These are phyloP conservation scores for Macrobrachium nipponense DNA, from an alignment of 1,140 invertebrate genomes.

Conservation along the genomic window DNA sequence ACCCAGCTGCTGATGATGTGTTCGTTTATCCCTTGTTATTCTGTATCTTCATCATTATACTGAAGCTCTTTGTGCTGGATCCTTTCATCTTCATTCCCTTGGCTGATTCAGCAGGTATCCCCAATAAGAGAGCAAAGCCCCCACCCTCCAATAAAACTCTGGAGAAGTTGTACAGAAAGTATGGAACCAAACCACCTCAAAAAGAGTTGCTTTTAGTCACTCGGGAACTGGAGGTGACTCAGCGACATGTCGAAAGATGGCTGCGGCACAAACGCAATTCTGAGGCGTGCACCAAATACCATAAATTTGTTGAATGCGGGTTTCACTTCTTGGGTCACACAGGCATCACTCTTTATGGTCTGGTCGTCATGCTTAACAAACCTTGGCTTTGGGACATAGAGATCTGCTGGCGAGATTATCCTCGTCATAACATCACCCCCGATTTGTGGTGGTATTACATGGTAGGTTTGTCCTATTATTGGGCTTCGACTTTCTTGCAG, in stretches of 20 bases:
- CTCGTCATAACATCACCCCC: slow-evolving; percentile 66
- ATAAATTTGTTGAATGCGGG: slow-evolving; percentile 55
- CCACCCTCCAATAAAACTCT: slow-evolving; percentile 21
- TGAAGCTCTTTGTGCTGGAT: slow-evolving; percentile 18
- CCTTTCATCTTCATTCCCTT: slow-evolving; percentile 34
- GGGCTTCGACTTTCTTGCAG: slow-evolving; percentile 67
- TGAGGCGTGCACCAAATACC: slow-evolving; percentile 5
- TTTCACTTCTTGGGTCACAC: slow-evolving; percentile 89
- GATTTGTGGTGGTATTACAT: slow-evolving; percentile 75
- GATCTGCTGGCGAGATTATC: slow-evolving; percentile 84
- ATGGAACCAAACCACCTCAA: slow-evolving; percentile 19
- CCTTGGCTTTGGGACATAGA: slow-evolving; percentile 95
- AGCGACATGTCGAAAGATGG: slow-evolving; percentile 92
- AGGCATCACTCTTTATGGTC: slow-evolving; percentile 85
- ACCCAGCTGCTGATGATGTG: slow-evolving; percentile 85
- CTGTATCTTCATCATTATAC: slow-evolving; percentile 8
- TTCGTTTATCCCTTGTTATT: slow-evolving; percentile 61
- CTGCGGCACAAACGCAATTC: slow-evolving; percentile 75
- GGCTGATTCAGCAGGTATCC: slow-evolving; percentile 20
- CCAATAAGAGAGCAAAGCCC: slow-evolving; percentile 11
- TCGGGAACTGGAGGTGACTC: slow-evolving; percentile 87
- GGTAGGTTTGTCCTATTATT: slow-evolving; percentile 88
- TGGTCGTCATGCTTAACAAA: slow-evolving; percentile 89
- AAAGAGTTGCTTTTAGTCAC: slow-evolving; percentile 71
- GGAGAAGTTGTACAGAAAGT: slow-evolving; percentile 10